Conservation (phyloP, 2,113 vertebrate species). For the Proteles cristata region DNA sequence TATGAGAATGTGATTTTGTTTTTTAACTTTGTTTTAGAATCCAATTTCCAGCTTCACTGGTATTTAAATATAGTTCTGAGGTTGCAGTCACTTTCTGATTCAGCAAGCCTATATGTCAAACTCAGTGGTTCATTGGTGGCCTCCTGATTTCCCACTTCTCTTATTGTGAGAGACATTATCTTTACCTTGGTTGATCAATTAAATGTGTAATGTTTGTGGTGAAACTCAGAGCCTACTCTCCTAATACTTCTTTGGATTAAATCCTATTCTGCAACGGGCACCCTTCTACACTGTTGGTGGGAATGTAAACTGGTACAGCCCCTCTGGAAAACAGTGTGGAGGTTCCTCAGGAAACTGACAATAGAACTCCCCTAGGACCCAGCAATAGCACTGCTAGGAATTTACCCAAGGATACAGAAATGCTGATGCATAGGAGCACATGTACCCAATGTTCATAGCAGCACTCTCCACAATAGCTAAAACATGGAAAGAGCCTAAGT, state of each 20-base stretch:
- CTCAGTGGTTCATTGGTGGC: background rate
- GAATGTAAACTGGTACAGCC: too few relatives aligned
- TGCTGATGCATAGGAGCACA: too few relatives aligned
- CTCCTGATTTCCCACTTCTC: background rate
- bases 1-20: background rate
- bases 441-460: too few relatives aligned
- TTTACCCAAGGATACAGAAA: too few relatives aligned
- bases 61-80: background rate
- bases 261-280: background rate
- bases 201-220: background rate
- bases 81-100: background rate
- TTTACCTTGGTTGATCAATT: background rate
- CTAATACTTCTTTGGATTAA: slow-evolving; percentile 15
- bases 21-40: background rate
- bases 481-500: too few relatives aligned
- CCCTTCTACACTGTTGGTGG: too few relatives aligned
- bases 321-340: too few relatives aligned
- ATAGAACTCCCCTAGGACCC: too few relatives aligned
- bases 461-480: too few relatives aligned
- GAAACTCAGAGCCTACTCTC: background rate
- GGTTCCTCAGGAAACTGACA: too few relatives aligned
- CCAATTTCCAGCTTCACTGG: background rate
- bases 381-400: too few relatives aligned
- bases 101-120: background rate
- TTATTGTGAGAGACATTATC: background rate